Evolutionary conservation across 2,888 invertebrate genomes (phyloP), one percentile per base, ranked within the genome.

Genomic region (Tipula lateralis): DNA sequence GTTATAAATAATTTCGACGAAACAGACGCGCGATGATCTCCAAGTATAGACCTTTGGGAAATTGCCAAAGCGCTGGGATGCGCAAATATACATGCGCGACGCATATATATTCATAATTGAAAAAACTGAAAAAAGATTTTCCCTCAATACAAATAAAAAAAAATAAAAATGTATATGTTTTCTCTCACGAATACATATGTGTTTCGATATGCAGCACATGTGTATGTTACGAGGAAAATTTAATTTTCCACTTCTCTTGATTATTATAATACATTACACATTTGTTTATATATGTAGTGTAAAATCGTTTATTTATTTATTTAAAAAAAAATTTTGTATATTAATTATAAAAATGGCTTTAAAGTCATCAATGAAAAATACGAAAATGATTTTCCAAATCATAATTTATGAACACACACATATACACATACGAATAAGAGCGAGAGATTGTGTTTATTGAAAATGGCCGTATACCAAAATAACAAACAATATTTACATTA

Each of bases 41-140:
- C 95, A 95, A 95, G 95, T 95, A 95, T 95, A 95, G 95, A 93
- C 93, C 92, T 93, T 94, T 95, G 95, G 95, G 94, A 89, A 86
- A 87, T 86, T 91, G 95, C 95, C 95, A 95, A 93, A 90, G 90
- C 90, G 91, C 91, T 89, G 90, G 88, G 89, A 87, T 88, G 88
- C 88, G 88, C 89, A 87, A 86, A 87, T 87, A 86, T 85, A 87
- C 85, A 87, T 87, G 87, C 86, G 87, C 87, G 83, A 7, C 66
- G 9, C 66, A 66, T 24, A 24, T n/a, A n/a, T 66, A 66, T 66
- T 24, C 24, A 66, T 66, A 66, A 66, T 24, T 66, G 24, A 66
- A 66, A n/a, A 66, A 66, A 66, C 24, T 24, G 0, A 24, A 24
- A 66, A 24, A 24, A 66, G 7, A 66, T 24, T 24, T 66, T 66